Percentiles rank a stretch among this genome's conserved stretches.
Conservation (phyloP, 2,113 vertebrate genomes). For the Crocuta crocuta region DNA sequence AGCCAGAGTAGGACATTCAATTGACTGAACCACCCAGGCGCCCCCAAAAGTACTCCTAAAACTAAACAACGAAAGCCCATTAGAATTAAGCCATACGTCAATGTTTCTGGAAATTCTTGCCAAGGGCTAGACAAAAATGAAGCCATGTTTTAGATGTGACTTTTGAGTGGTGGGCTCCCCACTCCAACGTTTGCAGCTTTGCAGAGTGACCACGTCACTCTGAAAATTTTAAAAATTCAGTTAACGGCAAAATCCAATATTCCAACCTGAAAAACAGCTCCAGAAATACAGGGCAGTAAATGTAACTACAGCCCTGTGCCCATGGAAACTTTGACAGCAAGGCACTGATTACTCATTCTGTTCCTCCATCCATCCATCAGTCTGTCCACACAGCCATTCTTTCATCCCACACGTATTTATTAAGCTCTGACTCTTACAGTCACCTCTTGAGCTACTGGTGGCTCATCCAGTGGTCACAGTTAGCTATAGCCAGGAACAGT, state of each 20-base stretch:
- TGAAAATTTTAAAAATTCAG: background rate
- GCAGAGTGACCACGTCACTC: background rate
- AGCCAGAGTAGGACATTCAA: too few relatives aligned
- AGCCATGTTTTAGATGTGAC: background rate
- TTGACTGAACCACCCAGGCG: too few relatives aligned
- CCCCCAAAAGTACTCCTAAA: background rate
- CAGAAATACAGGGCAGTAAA: constrained; percentile 5
- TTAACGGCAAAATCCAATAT: background rate
- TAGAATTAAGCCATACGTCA: background rate
- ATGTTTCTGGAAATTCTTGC: background rate
- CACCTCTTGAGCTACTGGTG: constrained; percentile 36
- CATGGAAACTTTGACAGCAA: background rate
- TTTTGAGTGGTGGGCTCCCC: background rate
- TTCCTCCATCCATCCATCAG: background rate
- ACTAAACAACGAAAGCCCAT: background rate
- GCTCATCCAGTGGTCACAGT: background rate
- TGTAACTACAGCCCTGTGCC: background rate
- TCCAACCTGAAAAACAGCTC: background rate
- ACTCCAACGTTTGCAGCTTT: background rate
- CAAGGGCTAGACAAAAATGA: background rate
- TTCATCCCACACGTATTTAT: fast-evolving
- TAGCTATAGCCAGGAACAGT: background rate
- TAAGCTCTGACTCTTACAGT: background rate
- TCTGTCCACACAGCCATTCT: fast-evolving
- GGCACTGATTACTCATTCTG: background rate